These are phyloP conservation scores for Geococcyx californianus DNA, from an alignment of 2,113 vertebrate species.

Conservation along the genomic window DNA sequence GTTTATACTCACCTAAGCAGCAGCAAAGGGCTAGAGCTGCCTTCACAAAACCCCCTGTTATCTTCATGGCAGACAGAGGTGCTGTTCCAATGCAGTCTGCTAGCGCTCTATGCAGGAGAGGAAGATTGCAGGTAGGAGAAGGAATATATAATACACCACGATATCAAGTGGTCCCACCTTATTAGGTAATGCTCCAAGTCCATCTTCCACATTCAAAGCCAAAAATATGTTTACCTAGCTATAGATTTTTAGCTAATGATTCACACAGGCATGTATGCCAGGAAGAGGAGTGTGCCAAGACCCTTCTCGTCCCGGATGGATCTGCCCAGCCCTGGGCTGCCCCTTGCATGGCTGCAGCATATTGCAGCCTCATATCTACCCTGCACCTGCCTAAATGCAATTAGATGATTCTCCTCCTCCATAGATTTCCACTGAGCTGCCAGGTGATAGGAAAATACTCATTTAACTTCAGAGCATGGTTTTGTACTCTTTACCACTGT, in stretches of 20 bases:
- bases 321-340: background rate
- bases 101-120: background rate
- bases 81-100: background rate
- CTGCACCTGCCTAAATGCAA: background rate
- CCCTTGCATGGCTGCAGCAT: accelerated
- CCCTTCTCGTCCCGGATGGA: accelerated
- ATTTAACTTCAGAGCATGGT: background rate
- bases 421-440: background rate
- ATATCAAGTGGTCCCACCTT: conserved; percentile 3
- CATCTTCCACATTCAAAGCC: conserved; percentile 24
- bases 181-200: background rate
- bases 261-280: background rate
- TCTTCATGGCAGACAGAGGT: conserved; percentile 34
- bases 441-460: background rate
- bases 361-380: background rate
- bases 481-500: background rate
- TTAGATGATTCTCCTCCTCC: background rate
- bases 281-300: background rate
- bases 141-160: conserved; percentile 15
- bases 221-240: conserved; percentile 45
- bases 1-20: conserved; percentile 50
- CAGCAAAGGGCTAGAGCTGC: conserved; percentile 40
- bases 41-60: background rate
- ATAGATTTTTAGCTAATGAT: conserved; percentile 55
- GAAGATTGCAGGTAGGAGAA: background rate